Evolutionary conservation across 2,888 invertebrate species (phyloP).

Genomic region (Leucoma salicis): DNA sequence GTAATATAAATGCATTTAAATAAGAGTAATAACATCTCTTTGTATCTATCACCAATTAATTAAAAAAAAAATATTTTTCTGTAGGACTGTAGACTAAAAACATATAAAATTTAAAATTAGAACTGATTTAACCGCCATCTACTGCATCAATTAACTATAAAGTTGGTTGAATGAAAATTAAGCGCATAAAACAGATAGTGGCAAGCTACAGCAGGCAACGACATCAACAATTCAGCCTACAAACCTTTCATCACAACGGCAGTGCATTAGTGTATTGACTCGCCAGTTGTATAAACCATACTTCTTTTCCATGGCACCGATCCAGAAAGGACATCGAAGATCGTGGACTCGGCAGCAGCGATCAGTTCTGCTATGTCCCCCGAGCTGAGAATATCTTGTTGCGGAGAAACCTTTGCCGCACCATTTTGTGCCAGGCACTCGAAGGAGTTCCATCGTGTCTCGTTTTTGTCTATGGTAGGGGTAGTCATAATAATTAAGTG

Average conservation of each 20-base stretch:
- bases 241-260: slow-evolving; percentile 95
- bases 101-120: neutral
- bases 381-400: slow-evolving; percentile 90
- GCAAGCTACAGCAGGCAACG: slow-evolving; percentile 23
- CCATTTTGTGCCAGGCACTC: slow-evolving; percentile 96
- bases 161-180: neutral
- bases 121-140: neutral
- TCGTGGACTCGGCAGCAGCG: slow-evolving; percentile 95
- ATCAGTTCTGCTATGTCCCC: slow-evolving; percentile 92
- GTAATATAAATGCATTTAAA: no score
- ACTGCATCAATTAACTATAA: neutral
- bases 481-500: neutral
- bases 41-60: no score
- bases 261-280: slow-evolving; percentile 94
- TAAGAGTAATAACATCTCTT: no score
- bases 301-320: slow-evolving; percentile 91
- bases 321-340: slow-evolving; percentile 91
- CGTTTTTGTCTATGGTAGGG: slow-evolving; percentile 64
- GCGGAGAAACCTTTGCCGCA: slow-evolving; percentile 95
- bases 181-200: slow-evolving; percentile 9
- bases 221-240: slow-evolving; percentile 41
- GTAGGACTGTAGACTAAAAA: no score
- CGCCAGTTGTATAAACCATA: slow-evolving; percentile 95
- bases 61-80: no score
- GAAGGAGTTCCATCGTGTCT: slow-evolving; percentile 84